A percentile compares a stretch with the other conserved stretches of the same genome.
phyloP scores from a whole-genome alignment of 2,797 vertebrate species.

The Falco biarmicus region DNA sequence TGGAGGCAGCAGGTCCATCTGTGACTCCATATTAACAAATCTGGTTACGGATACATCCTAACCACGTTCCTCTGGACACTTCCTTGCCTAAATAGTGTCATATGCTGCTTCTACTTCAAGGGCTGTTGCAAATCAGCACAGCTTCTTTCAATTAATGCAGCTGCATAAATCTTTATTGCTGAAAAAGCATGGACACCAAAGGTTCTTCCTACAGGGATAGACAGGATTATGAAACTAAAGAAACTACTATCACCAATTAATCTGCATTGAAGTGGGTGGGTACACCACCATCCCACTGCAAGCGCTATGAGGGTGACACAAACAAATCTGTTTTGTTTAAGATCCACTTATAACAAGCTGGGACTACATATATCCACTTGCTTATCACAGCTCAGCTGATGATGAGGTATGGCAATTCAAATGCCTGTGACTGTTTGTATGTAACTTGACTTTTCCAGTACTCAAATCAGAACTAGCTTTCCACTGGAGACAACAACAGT shows the following conservation, averaged over 20 bases:
- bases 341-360: background rate
- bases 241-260: background rate
- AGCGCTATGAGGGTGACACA: background rate
- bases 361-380: background rate
- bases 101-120: background rate
- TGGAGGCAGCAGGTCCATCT: background rate
- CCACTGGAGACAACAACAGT: background rate
- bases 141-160: background rate
- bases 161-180: background rate
- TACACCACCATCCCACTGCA: background rate
- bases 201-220: background rate
- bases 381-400: background rate
- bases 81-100: background rate
- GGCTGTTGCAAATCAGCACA: background rate
- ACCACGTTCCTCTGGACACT: background rate
- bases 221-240: background rate
- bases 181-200: background rate
- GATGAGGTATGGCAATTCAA: background rate
- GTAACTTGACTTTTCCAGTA: background rate
- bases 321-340: background rate
- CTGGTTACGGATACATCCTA: background rate
- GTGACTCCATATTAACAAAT: background rate
- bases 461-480: background rate
- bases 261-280: background rate
- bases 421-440: background rate